Percentiles rank a stretch among this genome's conserved stretches.
phyloP scores from a whole-genome alignment of 2,113 vertebrate genomes.

The Macrotus californicus region DNA sequence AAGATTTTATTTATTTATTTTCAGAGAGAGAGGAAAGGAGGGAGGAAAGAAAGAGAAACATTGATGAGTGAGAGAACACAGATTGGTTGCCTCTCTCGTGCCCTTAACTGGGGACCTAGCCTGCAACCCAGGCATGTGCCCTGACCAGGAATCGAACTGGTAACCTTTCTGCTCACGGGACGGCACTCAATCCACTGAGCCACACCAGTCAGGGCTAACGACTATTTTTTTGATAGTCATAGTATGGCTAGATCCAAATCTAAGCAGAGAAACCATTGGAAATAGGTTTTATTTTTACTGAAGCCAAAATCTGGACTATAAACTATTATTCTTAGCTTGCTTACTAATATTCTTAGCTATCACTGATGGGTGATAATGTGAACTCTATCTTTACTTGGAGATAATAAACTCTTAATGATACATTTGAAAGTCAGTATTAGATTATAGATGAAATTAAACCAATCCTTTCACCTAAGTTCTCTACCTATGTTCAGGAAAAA shows the following conservation, averaged over 20 bases:
- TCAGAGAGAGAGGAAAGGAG: too few relatives aligned
- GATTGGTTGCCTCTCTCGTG: too few relatives aligned
- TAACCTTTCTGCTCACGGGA: too few relatives aligned
- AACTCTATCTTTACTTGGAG: neutral
- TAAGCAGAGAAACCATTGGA: neutral
- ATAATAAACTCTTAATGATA: neutral
- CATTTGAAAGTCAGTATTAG: neutral
- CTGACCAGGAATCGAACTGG: too few relatives aligned
- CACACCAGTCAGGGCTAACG: too few relatives aligned
- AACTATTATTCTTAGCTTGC: neutral
- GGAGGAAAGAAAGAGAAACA: too few relatives aligned
- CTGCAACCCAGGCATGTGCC: too few relatives aligned
- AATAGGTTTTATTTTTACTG: neutral
- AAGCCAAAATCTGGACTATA: constrained; percentile 17
- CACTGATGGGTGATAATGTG: neutral
- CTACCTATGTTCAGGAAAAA: neutral
- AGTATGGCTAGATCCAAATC: constrained; percentile 7
- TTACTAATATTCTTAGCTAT: constrained; percentile 26
- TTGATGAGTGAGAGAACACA: too few relatives aligned
- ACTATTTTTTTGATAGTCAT: neutral
- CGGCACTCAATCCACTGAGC: too few relatives aligned
- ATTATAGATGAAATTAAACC: constrained; percentile 3
- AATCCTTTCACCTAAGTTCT: neutral
- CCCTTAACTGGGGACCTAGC: too few relatives aligned
- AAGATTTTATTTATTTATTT: too few relatives aligned